phyloP scores from a whole-genome alignment of 2,797 vertebrate genomes.

The Hirundo rustica region DNA sequence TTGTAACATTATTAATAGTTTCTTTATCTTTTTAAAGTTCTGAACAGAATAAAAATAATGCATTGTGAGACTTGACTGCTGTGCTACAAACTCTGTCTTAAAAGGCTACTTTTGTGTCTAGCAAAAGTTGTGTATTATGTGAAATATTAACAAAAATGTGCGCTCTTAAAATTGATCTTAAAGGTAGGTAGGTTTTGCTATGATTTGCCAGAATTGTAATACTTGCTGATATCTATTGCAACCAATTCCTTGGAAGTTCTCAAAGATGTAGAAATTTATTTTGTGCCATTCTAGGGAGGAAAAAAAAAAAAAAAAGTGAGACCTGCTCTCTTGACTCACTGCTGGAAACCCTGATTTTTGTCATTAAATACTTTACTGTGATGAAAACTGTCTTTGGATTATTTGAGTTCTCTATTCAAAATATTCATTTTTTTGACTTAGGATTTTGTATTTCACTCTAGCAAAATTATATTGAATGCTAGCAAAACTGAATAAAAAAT shows the following conservation, averaged over 20 bases:
- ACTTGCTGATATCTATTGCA: constrained; percentile 62
- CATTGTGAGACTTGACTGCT: constrained; percentile 72
- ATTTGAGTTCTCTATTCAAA: constrained; percentile 15
- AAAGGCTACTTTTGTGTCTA: constrained; percentile 71
- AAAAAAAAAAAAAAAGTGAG: not conserved
- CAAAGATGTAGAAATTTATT: constrained; percentile 62
- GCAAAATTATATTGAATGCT: not conserved
- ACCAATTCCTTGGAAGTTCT: constrained; percentile 62
- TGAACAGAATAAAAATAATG: constrained; percentile 64
- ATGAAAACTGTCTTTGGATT: constrained; percentile 55
- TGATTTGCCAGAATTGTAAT: constrained; percentile 62
- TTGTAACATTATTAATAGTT: constrained; percentile 73
- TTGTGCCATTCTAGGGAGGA: constrained; percentile 50
- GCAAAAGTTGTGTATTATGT: constrained; percentile 72
- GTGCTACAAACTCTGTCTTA: constrained; percentile 70
- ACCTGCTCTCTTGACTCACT: constrained; percentile 57
- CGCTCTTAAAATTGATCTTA: constrained; percentile 57
- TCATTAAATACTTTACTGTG: constrained; percentile 79
- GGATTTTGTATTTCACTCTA: not conserved
- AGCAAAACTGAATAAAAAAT: not conserved
- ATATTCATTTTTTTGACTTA: not conserved
- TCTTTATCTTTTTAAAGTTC: constrained; percentile 74
- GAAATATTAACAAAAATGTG: constrained; percentile 66
- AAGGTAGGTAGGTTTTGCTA: constrained; percentile 62
- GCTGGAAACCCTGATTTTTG: constrained; percentile 63